Evolutionary conservation across 1,140 invertebrate species (phyloP).

Genomic region (Phymorhynchus buccinoides): DNA sequence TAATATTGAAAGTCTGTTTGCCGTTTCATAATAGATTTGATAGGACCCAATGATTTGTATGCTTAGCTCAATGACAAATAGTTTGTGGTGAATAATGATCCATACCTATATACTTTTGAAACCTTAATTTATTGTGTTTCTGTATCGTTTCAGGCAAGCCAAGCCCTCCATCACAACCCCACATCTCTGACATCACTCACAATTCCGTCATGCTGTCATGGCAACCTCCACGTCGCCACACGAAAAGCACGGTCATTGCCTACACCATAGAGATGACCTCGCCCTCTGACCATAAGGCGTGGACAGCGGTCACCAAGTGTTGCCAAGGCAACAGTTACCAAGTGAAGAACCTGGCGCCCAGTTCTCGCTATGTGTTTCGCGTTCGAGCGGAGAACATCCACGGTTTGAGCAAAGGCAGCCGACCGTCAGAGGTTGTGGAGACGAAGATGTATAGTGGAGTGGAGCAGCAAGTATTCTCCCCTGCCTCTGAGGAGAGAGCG

Average conservation of each 20-base stretch:
- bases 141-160: conserved; percentile 61
- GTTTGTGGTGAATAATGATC: neutral
- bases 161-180: conserved; percentile 56
- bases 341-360: conserved; percentile 89
- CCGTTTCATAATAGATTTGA: too few relatives aligned
- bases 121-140: neutral
- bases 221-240: conserved; percentile 51
- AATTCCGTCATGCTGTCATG: conserved; percentile 62
- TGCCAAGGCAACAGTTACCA: conserved; percentile 91
- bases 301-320: conserved; percentile 94
- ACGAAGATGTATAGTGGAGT: conserved; percentile 42
- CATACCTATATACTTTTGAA: too few relatives aligned
- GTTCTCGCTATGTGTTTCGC: conserved; percentile 93
- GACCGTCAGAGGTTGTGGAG: conserved; percentile 52
- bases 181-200: conserved; percentile 56
- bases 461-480: conserved; percentile 24
- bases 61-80: too few relatives aligned
- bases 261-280: conserved; percentile 64
- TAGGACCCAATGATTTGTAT: too few relatives aligned
- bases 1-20: too few relatives aligned
- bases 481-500: neutral
- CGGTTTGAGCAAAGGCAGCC: conserved; percentile 90
- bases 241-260: conserved; percentile 57
- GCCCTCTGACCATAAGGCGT: conserved; percentile 71
- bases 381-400: conserved; percentile 98